Base-by-base conservation (phyloP, 2,113 vertebrate genomes). In the Dicrurus megarhynchus region DNA sequence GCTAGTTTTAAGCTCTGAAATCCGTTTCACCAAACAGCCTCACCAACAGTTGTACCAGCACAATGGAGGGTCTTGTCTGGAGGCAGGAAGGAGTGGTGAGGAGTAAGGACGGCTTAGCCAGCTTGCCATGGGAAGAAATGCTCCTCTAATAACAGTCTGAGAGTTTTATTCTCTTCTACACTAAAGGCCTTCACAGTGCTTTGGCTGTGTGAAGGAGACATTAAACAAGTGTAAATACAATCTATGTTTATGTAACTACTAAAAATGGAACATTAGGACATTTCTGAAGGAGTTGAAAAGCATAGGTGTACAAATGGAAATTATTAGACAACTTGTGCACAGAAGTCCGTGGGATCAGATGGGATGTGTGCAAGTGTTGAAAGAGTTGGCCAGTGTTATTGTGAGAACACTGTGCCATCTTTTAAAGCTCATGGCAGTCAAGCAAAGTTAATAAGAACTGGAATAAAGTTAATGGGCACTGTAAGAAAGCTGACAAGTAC, bases 181-280 rank as follows among this genome's bases (percentile, higher is more conserved):
- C 20, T 56, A 42, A 86, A 91, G 37, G 19, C n/a, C n/a, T 92
- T 84, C 61, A 78, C 37, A 73, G 60, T 64, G 13, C 57, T 80
- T 53, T 80, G 57, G 7, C 35, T 87, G n/a, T 76, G 39, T 49
- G 32, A 95, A 87, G 35, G 24, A 87, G 70, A 28, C 19, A 21
- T 84, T 84, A 71, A 89, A 79, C 3, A 59, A 65, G 61, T 42
- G 37, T 80, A 83, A 87, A 83, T 85, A 69, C 76, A 87, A 76
- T 46, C 55, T 49, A 6, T 87, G 41, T 91, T 95, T 94, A 60
- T 69, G 16, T 69, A 73, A 39, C 37, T 67, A 27, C 46, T 69
- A 70, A 76, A 82, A 0, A 1, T 46, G 33, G 26, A 82, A 32
- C 75, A 87, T 59, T 23, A 73, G 15, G n/a, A 65, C n/a, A 7